Conservation (phyloP, 2,888 invertebrate genomes). For the Lordiphosa andalusiaca region DNA sequence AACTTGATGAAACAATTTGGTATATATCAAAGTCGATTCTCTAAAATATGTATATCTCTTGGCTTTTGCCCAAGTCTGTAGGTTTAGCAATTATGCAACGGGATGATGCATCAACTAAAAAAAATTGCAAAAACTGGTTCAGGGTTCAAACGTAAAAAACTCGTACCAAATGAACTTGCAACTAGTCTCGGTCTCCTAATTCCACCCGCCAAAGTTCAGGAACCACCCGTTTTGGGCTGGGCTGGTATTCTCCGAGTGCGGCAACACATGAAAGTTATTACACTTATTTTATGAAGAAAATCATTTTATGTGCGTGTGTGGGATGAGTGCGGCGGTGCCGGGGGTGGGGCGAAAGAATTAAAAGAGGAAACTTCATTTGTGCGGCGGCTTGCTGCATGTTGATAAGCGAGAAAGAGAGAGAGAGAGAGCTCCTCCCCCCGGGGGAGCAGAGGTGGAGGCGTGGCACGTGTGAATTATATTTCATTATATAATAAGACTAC, state of each 20-base stretch:
- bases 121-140: too few species aligned
- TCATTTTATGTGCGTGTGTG: conserved; percentile 56
- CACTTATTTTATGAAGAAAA: conserved; percentile 75
- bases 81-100: too few species aligned
- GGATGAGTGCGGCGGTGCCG: not conserved
- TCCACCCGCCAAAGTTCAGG: too few species aligned
- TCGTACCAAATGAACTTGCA: too few species aligned
- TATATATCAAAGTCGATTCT: too few species aligned
- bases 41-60: too few species aligned
- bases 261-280: conserved; percentile 75
- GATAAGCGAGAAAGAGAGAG: too few species aligned
- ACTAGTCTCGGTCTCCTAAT: too few species aligned
- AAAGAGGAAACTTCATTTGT: conserved; percentile 74
- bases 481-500: not conserved
- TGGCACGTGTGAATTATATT: conserved; percentile 15
- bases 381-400: conserved; percentile 63
- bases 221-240: not conserved
- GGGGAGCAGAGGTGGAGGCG: conserved; percentile 20
- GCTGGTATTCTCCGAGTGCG: conserved; percentile 2
- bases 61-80: too few species aligned
- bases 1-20: too few species aligned
- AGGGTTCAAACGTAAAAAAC: too few species aligned
- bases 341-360: conserved; percentile 43
- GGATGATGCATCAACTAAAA: too few species aligned
- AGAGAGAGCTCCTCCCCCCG: conserved; percentile 28